Evolutionary conservation across 1,140 invertebrate genomes (phyloP), one percentile per base, ranked within the genome.

Genomic region (Drosophila kohkoa): DNA sequence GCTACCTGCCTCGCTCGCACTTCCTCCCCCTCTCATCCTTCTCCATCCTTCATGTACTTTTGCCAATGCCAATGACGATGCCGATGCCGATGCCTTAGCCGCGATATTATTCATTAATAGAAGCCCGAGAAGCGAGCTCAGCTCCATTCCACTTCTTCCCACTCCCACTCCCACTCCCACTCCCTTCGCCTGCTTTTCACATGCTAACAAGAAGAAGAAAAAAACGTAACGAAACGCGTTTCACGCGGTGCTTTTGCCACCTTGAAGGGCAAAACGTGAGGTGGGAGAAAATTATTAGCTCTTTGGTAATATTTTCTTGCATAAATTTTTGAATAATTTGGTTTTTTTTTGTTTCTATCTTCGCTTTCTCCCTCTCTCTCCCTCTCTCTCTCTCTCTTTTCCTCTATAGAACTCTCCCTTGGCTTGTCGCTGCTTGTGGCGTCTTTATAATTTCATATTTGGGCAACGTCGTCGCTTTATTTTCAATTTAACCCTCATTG

Each of bases 261-360:
- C 85, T 89, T 89, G 58, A 69, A 77, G 43, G 48, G 30, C 32
- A 43, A 25, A 35, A 38, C 11, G 28, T 28, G 49, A 69, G 82
- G 75, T 51, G 38, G 74, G 81, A 74, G 86, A 89, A 90, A 89
- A 90, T 92, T 92, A 92, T 90, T 92, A 92, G 90, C 90, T 91
- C 90, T 91, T 92, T 86, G 90, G 87, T 86, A 91, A 90, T 91
- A 91, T 91, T 91, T 91, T 91, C 86, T 91, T 92, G 86, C 87
- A 91, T 90, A 91, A 81, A 88, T 91, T 91, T 88, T 91, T 88
- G 77, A 87, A 87, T 90, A 82, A 85, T 85, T 82, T 77, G 58
- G 46, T 60, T 35, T 45, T 41, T 48, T 32, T 49, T 35, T 55
- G 48, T 63, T 63, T 63, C 43, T 51, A 51, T 63, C 60, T 63